phyloP scores from a whole-genome alignment of 2,888 invertebrate genomes.

The Globia sparganii region DNA sequence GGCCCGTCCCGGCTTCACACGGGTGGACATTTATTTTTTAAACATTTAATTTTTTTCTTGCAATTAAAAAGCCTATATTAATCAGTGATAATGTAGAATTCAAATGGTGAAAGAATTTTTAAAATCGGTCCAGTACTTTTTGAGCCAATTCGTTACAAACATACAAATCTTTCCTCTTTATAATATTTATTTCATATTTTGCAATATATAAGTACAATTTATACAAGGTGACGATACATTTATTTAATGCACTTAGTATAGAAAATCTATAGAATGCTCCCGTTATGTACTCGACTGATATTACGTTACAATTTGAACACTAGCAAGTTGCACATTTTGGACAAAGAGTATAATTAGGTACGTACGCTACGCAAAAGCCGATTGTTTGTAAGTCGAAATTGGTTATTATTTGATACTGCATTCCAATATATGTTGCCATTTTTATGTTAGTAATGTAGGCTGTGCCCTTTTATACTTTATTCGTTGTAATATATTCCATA shows the following conservation, averaged over 20 bases:
- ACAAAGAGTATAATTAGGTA: conserved; percentile 48
- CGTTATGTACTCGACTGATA: not conserved
- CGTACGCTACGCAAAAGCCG: not conserved
- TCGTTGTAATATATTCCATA: conserved; percentile 40
- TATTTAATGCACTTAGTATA: not conserved
- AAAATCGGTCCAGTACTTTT: too few relatives aligned
- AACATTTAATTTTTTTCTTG: too few relatives aligned
- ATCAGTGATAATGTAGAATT: too few relatives aligned
- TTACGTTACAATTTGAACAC: not conserved
- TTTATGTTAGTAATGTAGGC: conserved; percentile 55
- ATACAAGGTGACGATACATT: not conserved
- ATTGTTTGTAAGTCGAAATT: conserved; percentile 24
- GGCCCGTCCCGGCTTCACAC: too few relatives aligned
- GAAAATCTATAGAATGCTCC: not conserved
- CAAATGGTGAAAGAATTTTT: too few relatives aligned
- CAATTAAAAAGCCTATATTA: too few relatives aligned
- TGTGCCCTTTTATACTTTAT: conserved; percentile 56
- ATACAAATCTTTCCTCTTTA: too few relatives aligned
- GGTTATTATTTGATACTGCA: conserved; percentile 49
- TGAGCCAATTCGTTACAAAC: too few relatives aligned
- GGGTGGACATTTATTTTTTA: too few relatives aligned
- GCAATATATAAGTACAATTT: conserved; percentile 9
- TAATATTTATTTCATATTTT: conserved; percentile 6
- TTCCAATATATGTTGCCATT: conserved; percentile 61
- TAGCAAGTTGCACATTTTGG: conserved; percentile 3